Evolutionary conservation across 2,888 invertebrate genomes (phyloP).

Genomic region (Drosophila planitibia): DNA sequence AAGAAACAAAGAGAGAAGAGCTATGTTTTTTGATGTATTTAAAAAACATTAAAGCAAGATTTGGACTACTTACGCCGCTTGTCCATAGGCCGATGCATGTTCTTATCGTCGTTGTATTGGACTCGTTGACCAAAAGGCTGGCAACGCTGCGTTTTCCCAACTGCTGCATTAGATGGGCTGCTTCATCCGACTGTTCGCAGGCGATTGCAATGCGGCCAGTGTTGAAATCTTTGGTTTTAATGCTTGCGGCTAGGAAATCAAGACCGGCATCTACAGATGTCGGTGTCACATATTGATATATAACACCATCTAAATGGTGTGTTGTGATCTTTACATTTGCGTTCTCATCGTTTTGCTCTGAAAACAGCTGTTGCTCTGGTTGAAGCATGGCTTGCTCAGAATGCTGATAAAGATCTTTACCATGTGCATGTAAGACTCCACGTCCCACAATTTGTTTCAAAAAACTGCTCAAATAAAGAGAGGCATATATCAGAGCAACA

Average conservation of each 20-base stretch:
- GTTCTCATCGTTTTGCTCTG: neutral
- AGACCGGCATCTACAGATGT: neutral
- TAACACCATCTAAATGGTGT: constrained; percentile 14
- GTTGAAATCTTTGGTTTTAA: constrained; percentile 36
- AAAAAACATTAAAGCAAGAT: neutral
- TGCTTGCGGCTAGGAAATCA: constrained; percentile 12
- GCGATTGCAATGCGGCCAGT: constrained; percentile 22
- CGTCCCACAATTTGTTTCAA: no score
- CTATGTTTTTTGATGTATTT: neutral
- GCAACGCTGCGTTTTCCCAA: constrained; percentile 37
- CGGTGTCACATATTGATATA: constrained; percentile 23
- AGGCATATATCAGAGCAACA: no score
- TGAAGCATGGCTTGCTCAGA: neutral
- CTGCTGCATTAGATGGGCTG: constrained; percentile 18
- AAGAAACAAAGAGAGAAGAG: neutral
- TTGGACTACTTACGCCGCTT: constrained; percentile 30
- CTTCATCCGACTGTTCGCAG: constrained; percentile 23
- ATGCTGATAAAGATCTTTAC: neutral
- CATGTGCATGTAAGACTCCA: no score
- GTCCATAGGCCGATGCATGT: neutral
- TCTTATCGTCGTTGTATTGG: neutral
- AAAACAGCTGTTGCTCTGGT: neutral
- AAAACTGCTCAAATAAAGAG: neutral
- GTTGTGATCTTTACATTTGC: neutral
- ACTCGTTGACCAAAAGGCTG: constrained; percentile 22